phyloP scores from a whole-genome alignment of 2,113 vertebrate genomes.

The Athene cunicularia region DNA sequence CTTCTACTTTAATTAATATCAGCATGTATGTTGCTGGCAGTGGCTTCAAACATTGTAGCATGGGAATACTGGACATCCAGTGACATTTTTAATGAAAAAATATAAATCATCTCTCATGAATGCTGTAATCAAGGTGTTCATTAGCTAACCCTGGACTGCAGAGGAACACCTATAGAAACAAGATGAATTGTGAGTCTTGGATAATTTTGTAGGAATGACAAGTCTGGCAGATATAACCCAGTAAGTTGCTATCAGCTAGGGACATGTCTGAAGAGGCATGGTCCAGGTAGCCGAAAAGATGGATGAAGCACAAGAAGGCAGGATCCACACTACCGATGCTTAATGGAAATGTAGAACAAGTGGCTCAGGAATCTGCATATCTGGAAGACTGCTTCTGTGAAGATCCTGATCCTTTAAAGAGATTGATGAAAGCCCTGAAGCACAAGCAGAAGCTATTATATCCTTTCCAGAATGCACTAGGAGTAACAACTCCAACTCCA shows the following conservation, averaged over 20 bases:
- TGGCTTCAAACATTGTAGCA: conserved; percentile 61
- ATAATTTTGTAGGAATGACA: not conserved
- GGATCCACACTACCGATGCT: not conserved
- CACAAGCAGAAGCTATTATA: not conserved
- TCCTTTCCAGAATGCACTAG: not conserved
- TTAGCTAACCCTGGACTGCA: conserved; percentile 11
- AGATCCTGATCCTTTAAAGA: not conserved
- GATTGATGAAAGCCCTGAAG: not conserved
- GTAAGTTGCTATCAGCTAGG: not conserved
- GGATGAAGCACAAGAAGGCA: not conserved
- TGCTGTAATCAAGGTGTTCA: conserved; percentile 18
- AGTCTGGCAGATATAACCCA: not conserved
- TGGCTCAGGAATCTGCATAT: not conserved
- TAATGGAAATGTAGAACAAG: not conserved
- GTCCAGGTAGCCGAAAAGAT: not conserved
- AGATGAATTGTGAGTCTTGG: not conserved
- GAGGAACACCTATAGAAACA: not conserved
- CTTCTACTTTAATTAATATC: conserved; percentile 81
- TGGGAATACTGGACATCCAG: conserved; percentile 71
- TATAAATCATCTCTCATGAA: conserved; percentile 52
- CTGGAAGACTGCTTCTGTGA: not conserved
- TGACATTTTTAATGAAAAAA: conserved; percentile 79
- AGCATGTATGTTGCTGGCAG: conserved; percentile 57
- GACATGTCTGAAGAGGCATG: not conserved
- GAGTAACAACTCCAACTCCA: not conserved